phyloP scores from a whole-genome alignment of 2,113 vertebrate species.

The Chionodraco myersi region DNA sequence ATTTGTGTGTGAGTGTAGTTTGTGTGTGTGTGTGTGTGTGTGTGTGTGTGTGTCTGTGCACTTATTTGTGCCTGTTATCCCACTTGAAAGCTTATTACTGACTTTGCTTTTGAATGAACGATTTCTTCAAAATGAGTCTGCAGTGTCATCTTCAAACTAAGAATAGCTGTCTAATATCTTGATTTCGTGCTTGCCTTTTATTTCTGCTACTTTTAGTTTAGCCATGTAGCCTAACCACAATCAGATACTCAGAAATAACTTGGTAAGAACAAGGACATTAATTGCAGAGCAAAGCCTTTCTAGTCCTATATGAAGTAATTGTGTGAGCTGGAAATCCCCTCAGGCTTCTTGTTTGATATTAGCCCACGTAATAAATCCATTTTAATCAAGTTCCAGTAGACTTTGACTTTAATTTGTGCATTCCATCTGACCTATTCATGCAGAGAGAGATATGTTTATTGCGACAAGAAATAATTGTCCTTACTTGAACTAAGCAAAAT shows the following conservation, averaged over 20 bases:
- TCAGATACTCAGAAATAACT: slow-evolving; percentile 43
- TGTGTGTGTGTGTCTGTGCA: neutral
- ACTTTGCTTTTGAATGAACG: neutral
- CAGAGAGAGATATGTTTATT: neutral
- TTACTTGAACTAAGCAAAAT: neutral
- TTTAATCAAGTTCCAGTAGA: slow-evolving; percentile 48
- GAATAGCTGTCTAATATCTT: slow-evolving; percentile 2
- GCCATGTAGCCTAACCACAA: slow-evolving; percentile 48
- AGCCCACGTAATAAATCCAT: slow-evolving; percentile 58
- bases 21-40: no score
- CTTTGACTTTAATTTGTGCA: slow-evolving; percentile 28
- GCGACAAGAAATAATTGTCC: neutral
- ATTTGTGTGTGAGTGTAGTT: neutral
- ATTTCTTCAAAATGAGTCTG: slow-evolving; percentile 12
- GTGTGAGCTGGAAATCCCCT: slow-evolving; percentile 52
- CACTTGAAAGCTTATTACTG: neutral
- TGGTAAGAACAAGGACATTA: slow-evolving; percentile 28
- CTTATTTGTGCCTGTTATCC: slow-evolving; percentile 5
- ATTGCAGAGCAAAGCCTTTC: slow-evolving; percentile 55
- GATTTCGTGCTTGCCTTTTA: slow-evolving; percentile 16
- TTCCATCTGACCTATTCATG: slow-evolving; percentile 18
- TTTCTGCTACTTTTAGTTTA: slow-evolving; percentile 34
- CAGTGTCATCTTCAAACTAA: slow-evolving; percentile 15
- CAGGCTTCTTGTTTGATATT: slow-evolving; percentile 50
- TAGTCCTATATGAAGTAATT: slow-evolving; percentile 61